These are phyloP conservation scores for Campopleginae sp. DNA, from an alignment of 2,888 invertebrate species.

Conservation along the genomic window DNA sequence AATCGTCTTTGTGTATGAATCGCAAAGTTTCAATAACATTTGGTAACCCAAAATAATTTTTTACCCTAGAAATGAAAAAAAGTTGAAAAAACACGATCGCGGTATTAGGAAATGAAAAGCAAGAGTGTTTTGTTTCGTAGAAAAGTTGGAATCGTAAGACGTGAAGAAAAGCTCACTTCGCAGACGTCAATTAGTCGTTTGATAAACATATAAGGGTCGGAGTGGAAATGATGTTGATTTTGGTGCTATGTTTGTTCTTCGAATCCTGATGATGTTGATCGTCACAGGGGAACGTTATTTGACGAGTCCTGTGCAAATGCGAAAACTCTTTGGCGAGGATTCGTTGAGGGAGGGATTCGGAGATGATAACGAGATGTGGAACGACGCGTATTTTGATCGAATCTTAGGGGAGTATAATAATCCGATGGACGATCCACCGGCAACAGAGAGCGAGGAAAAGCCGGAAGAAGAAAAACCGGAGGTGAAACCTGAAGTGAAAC, in stretches of 20 bases:
- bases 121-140: slow-evolving; percentile 13
- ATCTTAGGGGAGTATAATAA: slow-evolving; percentile 34
- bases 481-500: not conserved
- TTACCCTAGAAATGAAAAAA: not conserved
- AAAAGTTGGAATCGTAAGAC: slow-evolving; percentile 41
- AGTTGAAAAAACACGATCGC: not conserved
- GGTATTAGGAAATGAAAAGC: not conserved
- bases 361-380: slow-evolving; percentile 56
- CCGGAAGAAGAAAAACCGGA: slow-evolving; percentile 16
- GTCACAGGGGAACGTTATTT: slow-evolving; percentile 64
- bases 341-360: slow-evolving; percentile 4
- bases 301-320: slow-evolving; percentile 36
- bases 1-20: not conserved
- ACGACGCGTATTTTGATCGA: slow-evolving; percentile 64
- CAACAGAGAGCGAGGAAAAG: not conserved
- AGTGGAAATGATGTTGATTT: slow-evolving; percentile 70
- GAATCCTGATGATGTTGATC: slow-evolving; percentile 70
- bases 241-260: slow-evolving; percentile 76
- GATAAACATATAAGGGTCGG: not conserved
- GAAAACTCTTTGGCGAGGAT: slow-evolving; percentile 48
- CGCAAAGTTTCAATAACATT: not conserved
- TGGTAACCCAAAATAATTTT: not conserved
- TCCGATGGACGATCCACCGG: not conserved
- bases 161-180: not conserved
- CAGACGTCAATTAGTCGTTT: slow-evolving; percentile 43